Conservation (phyloP, 1,140 invertebrate genomes). For the Goniozus legneri region DNA sequence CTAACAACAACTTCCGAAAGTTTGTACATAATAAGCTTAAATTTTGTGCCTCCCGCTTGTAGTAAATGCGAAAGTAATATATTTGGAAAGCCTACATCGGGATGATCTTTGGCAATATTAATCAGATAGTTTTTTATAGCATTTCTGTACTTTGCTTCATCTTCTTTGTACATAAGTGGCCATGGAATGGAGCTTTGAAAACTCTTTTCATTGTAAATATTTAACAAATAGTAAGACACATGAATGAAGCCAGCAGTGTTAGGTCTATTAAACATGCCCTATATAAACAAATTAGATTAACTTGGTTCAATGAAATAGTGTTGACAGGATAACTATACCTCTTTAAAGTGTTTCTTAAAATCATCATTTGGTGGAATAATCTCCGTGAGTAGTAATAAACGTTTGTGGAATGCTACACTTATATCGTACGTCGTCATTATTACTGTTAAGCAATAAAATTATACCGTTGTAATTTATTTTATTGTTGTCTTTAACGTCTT, state of each 20-base stretch:
- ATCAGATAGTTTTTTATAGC: slow-evolving; percentile 34
- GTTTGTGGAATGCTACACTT: slow-evolving; percentile 30
- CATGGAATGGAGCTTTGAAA: slow-evolving; percentile 51
- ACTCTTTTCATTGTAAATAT: slow-evolving; percentile 44
- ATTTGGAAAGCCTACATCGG: slow-evolving; percentile 32
- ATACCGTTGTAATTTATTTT: too few species aligned
- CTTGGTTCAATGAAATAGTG: neutral
- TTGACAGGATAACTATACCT: slow-evolving; percentile 23
- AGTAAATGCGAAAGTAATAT: slow-evolving; percentile 35
- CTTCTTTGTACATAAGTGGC: slow-evolving; percentile 53
- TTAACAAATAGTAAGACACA: slow-evolving; percentile 51
- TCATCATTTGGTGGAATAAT: slow-evolving; percentile 31
- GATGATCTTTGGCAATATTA: slow-evolving; percentile 32
- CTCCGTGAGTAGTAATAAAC: slow-evolving; percentile 33
- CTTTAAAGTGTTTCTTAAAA: slow-evolving; percentile 40
- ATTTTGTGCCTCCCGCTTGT: slow-evolving; percentile 36
- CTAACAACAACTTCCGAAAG: slow-evolving; percentile 32
- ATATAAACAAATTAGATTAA: slow-evolving; percentile 14
- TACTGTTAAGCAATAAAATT: too few species aligned
- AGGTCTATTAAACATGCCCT: slow-evolving; percentile 56
- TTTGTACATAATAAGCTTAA: slow-evolving; percentile 39
- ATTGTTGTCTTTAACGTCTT: too few species aligned
- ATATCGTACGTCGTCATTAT: too few species aligned
- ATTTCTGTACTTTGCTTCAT: slow-evolving; percentile 50
- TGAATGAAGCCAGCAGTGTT: slow-evolving; percentile 53